Evolutionary conservation across 2,113 vertebrate genomes (phyloP).

Genomic region (Macquaria ambigua): DNA sequence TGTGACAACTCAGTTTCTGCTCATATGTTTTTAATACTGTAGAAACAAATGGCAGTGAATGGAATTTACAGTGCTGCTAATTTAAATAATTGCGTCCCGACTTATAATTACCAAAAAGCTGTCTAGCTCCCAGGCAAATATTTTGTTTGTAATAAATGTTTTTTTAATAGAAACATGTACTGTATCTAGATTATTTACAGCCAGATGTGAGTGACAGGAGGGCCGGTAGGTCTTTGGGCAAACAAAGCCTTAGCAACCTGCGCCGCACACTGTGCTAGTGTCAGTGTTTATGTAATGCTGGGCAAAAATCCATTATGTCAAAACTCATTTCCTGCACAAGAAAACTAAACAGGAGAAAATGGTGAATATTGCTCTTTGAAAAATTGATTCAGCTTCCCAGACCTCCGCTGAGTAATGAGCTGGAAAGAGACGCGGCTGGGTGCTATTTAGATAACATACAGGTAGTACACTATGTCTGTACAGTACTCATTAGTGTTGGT

Average conservation of each 20-base stretch:
- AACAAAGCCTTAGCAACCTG: constrained; percentile 72
- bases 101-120: constrained; percentile 17
- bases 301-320: constrained; percentile 88
- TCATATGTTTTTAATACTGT: constrained; percentile 32
- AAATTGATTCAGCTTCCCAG: constrained; percentile 76
- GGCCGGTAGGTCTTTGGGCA: constrained; percentile 63
- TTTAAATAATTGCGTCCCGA: constrained; percentile 23
- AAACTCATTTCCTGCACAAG: constrained; percentile 85
- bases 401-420: constrained; percentile 79
- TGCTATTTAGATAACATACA: constrained; percentile 75
- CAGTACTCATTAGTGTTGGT: constrained; percentile 54
- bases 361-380: constrained; percentile 81
- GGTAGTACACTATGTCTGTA: constrained; percentile 67
- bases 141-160: constrained; percentile 31
- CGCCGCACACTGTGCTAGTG: constrained; percentile 58
- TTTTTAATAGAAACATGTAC: not conserved
- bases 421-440: constrained; percentile 52
- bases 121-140: constrained; percentile 38
- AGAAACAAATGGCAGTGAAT: constrained; percentile 12
- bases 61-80: constrained; percentile 11
- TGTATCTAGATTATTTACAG: constrained; percentile 69
- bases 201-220: constrained; percentile 64
- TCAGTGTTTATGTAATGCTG: constrained; percentile 80
- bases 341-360: constrained; percentile 85
- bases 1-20: constrained; percentile 22